Percentiles rank a stretch among this genome's conserved stretches.
Evolutionary conservation across 2,797 vertebrate species (phyloP).

Genomic region (Takifugu rubripes): DNA sequence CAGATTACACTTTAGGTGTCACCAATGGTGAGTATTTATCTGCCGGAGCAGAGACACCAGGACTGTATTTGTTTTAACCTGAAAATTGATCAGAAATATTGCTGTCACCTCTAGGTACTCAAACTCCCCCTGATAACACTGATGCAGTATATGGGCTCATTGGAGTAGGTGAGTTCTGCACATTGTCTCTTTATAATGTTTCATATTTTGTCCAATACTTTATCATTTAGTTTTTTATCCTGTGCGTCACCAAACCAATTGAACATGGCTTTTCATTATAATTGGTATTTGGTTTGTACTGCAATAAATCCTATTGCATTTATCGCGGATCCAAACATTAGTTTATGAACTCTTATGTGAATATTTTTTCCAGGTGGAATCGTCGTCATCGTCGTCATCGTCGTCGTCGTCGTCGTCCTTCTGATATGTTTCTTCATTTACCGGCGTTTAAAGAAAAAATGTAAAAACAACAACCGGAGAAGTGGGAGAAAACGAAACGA

Average conservation of each 20-base stretch:
- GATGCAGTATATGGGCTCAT: background rate
- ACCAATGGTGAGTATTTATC: background rate
- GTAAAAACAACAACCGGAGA: background rate
- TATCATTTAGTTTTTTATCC: too few relatives aligned
- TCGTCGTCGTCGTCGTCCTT: too few relatives aligned
- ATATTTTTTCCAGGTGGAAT: slow-evolving; percentile 3
- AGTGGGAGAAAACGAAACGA: too few relatives aligned
- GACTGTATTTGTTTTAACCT: background rate
- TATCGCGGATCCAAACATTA: background rate
- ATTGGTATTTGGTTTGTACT: background rate
- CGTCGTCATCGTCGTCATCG: too few relatives aligned
- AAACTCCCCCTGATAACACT: too few relatives aligned
- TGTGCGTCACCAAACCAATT: background rate
- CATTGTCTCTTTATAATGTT: background rate
- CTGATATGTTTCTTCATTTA: too few relatives aligned
- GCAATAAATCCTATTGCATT: background rate
- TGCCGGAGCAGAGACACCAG: background rate
- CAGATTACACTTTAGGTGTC: background rate
- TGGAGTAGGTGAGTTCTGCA: background rate
- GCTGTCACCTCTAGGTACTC: background rate
- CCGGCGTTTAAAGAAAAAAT: too few relatives aligned
- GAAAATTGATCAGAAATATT: background rate
- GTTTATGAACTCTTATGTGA: background rate
- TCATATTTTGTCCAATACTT: too few relatives aligned
- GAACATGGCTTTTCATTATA: too few relatives aligned